Evolutionary conservation across 1,140 invertebrate species (phyloP), one percentile per base, ranked within the genome.

Genomic region (Ips nitidus): DNA sequence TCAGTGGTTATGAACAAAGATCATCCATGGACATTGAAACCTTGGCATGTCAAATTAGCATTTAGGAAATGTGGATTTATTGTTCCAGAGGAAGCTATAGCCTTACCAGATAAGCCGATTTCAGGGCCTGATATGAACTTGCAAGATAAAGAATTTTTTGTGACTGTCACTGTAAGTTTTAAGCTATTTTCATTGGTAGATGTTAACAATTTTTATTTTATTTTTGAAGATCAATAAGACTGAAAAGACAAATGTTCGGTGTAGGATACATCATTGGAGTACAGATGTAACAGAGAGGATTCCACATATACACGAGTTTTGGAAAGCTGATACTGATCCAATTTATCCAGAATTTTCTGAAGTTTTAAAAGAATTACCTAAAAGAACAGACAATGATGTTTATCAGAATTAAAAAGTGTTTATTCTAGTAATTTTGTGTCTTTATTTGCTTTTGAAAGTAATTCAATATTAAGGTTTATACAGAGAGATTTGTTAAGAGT

Each of bases 91-190:
- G 79, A 90, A 72, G 84, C 88, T 38, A 92, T 97, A 63, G 86
- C 85, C 61, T 79, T 97, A 79, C 94, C 93, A 2, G 80, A 86
- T 43, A 83, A 86, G 69, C 76, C 83, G 60, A 94, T 96, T 65
- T 83, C 81, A 68, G 94, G 94, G 0, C 94, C 94, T 1, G 87
- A 96, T 82, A 76, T 92, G 41, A 81, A 84, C 50, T 81, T 90
- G 47, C 86, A 96, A 80, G 85, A 85, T 36, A 94, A 94, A 80
- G 88, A 92, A 76, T 96, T 97, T 82, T 87, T 84, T 76, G 84
- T 93, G 4, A 91, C 83, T 59, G 83, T 97, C 4, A 94, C 88
- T 3, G 88, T 95, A 80, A 81, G 78, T 52, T 39, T 52, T 52
- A 41, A 39, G 37, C 53, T 22, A 42, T 50, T 37, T 38, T 50